Evolutionary conservation across 2,113 vertebrate genomes (phyloP), one percentile per base, ranked within the genome.

Genomic region (Calyptomena viridis): DNA sequence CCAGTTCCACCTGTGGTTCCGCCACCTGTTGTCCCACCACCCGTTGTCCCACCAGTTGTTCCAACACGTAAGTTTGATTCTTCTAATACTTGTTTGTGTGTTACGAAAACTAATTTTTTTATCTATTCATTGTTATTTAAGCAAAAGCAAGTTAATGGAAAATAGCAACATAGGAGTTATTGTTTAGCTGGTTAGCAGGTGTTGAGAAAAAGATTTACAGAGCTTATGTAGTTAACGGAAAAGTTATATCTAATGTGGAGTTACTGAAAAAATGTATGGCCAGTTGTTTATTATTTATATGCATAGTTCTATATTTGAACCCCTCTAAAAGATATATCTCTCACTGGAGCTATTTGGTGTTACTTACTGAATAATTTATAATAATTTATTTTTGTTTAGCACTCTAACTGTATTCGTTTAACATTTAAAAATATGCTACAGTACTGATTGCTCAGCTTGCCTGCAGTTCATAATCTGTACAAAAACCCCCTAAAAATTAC

Each of bases 41-140:
- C 98, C 47, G 94, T 98, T 72, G 97, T 99, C 28, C 98, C 98
- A 46, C 97, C 98, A 16, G 98, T 98, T 39, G 98, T 98, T 68
- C 98, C 98, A 87, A 97, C 98, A 90, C 93, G 99, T 99, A 97
- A 98, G 99, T 98, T 62, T 95, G 67, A 46, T 73, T 94, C 27
- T 69, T 93, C 33, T 68, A 42, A 12, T 71, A 69, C 15, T 90
- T 39, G 15, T 42, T 82, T 31, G 3, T 88, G 21, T 91, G 23
- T 55, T 23, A 53, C 33, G 55, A 49, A 64, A 89, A 89, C 56
- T 76, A 56, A 10, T 75, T 73, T 11, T 33, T 62, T 68, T 53
- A 44, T 75, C 20, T 18, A 12, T 25, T 78, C 21, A 11, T 49
- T 66, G 4, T 53, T 84, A 33, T 28, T 87, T 84, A 78, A 78